phyloP scores from a whole-genome alignment of 2,797 vertebrate species.

The Acanthornis magna region DNA sequence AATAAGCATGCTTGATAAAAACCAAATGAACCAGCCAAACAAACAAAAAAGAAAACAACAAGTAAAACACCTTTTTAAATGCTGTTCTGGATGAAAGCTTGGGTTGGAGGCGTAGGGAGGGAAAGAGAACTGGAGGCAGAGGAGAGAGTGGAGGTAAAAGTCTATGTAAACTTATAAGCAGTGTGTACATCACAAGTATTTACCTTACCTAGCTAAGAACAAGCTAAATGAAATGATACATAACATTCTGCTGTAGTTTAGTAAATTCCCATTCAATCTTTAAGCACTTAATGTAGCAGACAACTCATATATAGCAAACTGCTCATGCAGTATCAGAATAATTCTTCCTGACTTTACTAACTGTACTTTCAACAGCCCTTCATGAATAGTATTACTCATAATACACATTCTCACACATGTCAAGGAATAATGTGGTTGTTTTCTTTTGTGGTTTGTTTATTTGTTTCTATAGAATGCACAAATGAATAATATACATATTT shows the following conservation, averaged over 20 bases:
- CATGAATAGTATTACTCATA: neutral
- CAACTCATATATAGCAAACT: neutral
- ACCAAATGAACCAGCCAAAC: rapidly evolving
- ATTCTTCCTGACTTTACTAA: neutral
- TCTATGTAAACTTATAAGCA: neutral
- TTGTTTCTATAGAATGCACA: rapidly evolving
- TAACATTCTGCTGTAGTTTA: neutral
- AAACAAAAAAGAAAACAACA: neutral
- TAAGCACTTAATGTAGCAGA: neutral
- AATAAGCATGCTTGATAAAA: neutral
- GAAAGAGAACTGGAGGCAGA: neutral
- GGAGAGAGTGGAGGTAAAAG: neutral
- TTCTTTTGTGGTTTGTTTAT: neutral
- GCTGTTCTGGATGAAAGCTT: neutral
- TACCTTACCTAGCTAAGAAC: neutral
- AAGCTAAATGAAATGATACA: neutral
- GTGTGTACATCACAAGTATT: neutral
- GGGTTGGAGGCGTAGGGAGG: neutral
- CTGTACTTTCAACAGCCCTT: neutral
- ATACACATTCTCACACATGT: neutral
- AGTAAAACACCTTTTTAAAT: neutral
- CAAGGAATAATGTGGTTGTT: neutral
- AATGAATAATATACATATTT: neutral
- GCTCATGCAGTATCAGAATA: neutral
- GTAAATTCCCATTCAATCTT: neutral